Evolutionary conservation across 2,113 vertebrate genomes (phyloP), one percentile per base, ranked within the genome.

Genomic region (Colaptes auratus): DNA sequence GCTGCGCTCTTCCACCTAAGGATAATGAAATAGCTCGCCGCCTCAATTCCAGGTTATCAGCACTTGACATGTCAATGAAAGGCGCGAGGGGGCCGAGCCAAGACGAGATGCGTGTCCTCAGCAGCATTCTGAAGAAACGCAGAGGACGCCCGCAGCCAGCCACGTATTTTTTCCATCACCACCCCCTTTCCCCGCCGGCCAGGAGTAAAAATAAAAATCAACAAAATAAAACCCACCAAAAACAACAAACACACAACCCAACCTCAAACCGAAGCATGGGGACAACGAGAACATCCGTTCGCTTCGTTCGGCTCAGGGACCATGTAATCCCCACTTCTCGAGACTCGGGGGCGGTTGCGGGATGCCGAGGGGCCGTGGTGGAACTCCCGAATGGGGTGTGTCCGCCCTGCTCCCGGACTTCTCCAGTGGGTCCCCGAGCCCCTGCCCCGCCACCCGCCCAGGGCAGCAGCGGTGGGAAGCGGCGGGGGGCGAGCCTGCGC

Each of bases 1-100:
- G 92, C 85, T n/a, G 91, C 23, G 70, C 76, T 88, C 48, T 80
- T 95, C 73, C 78, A 74, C 64, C 81, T 67, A 86, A 89, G 94
- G 95, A 92, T 96, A 96, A 97, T 91, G 88, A 96, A 96, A 95
- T 17, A 79, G 77, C 82, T 95, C 71, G 67, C 72, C 76, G 64
- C 71, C 78, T 78, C 88, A 55, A 90, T 85, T 93, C 69, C 64
- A 89, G 83, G 96, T 93, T 96, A 96, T 92, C 87, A 72, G 90
- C 94, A 96, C 92, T 93, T 58, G 74, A 87, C 89, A 91, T 92
- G 89, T 89, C 91, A 86, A 70, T 21, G 88, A 78, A 95, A 95
- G 61, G 91, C 83, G 86, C 24, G 92, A 90, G 90, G 75, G 86
- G 90, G 93, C 84, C 50, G 80, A 93, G 92, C 55, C 82, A 87